Evolutionary conservation across 2,113 vertebrate genomes (phyloP), one percentile per base, ranked within the genome.

Genomic region (Calidris pugnax): DNA sequence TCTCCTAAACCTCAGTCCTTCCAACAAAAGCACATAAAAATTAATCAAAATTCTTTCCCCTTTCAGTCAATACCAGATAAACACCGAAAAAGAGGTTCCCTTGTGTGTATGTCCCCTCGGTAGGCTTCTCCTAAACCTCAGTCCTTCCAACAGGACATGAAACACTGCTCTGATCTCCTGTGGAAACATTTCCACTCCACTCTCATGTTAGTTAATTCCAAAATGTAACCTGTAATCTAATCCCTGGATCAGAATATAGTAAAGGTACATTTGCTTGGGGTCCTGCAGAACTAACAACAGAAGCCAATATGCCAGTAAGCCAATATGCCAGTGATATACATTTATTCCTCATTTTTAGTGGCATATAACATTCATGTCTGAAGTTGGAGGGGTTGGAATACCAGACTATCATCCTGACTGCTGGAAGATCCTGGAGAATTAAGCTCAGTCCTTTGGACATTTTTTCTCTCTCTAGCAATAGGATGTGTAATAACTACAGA

Each of bases 321-420:
- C 26, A 86, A 19, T 60, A 76, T 4, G 4, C 8, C 30, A 32
- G 32, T 41, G 60, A 53, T 12, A 22, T 14, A 41, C 21, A 67
- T 6, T 57, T 27, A 48, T 50, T 73, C 6, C 17, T n/a, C 11
- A n/a, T 92, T 89, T 37, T 59, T 47, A 5, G 6, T 73, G 41
- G 23, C 9, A 47, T 12, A 50, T 28, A 48, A 73, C 18, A 18
- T 62, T 26, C 30, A 14, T 33, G 4, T 28, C 39, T 73, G 47
- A 85, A 91, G 79, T 30, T 17, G 41, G 23, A 62, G 13, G 10
- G 9, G 8, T 2, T 83, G 43, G 20, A 79, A 77, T 22, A 64
- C 6, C 20, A 72, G 26, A 39, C 13, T 32, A 33, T 63, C 0
- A 0, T 87, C 27, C n/a, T 67, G 23, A 53, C 35, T 2, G 8